Base-by-base conservation (phyloP, 2,888 invertebrate species). In the Argyresthia goedartella region DNA sequence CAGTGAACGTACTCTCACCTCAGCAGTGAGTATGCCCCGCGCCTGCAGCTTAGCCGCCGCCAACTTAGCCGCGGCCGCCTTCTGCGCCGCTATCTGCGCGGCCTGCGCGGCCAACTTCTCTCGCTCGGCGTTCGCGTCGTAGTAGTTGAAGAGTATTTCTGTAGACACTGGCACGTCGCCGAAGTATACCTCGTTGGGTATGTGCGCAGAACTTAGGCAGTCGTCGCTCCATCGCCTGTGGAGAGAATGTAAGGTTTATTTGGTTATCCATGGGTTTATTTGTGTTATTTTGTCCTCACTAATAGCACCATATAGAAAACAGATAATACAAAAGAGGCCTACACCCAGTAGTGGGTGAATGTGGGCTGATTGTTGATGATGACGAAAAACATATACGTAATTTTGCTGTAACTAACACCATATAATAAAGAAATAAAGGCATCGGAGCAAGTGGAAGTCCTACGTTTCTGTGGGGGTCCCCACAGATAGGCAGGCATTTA, bases 161-260 rank as follows among this genome's bases (percentile, higher is more conserved):
- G 70, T 69, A 0, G 85, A 73, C 11, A 87, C 87, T 0, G 87
- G 86, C 54, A 87, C 85, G 66, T 88, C 87, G 52, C 87, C 87
- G 73, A 87, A 87, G 72, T 84, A 88, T 36, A 88, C 85, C 60
- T 87, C 87, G 75, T 87, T 87, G 35, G 88, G 88, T 54, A 87
- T 88, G 74, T 87, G 85, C 4, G 84, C 77, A 7, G 87, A 87
- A 60, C 87, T 86, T 14, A 86, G 71, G 61, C 85, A 84, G 61
- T 87, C 87, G 73, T 87, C 87, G 68, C 87, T 87, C 84, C 85
- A 87, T 52, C 87, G 86, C 84, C 87, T 87, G 62, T 14, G 43
- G 43, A 13, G 8, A 13, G 8, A 8, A 43, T 8, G 4, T 2
- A 4, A n/a, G n/a, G n/a, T n/a, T 11, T n/a, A 39, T 9, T 2